phyloP scores from a whole-genome alignment of 2,797 vertebrate genomes.

The Manis javanica region DNA sequence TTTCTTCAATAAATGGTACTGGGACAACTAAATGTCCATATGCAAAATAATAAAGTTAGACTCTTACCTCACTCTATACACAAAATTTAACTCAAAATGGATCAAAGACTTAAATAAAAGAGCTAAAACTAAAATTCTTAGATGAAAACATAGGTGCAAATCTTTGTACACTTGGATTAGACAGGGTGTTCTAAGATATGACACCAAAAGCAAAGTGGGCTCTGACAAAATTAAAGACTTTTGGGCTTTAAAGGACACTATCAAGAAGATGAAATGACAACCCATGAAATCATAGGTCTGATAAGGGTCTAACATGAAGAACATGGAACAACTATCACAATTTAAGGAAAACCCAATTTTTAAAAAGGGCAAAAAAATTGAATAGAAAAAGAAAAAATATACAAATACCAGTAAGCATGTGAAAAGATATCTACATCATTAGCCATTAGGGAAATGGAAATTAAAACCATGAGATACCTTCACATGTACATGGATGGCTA shows the following conservation, averaged over 20 bases:
- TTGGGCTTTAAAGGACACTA: background rate
- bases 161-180: background rate
- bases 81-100: background rate
- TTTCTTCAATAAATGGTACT: background rate
- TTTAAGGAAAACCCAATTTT: background rate
- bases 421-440: background rate
- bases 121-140: background rate
- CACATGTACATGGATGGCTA: background rate
- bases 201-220: background rate
- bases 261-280: background rate
- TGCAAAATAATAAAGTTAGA: background rate
- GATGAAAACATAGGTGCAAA: background rate
- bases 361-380: background rate
- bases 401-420: background rate
- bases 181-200: background rate
- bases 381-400: conserved; percentile 5
- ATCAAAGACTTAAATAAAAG: background rate
- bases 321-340: background rate
- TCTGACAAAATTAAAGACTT: background rate
- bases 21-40: background rate
- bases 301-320: background rate
- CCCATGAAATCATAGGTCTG: background rate
- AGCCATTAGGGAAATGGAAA: background rate
- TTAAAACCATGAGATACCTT: background rate
- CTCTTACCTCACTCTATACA: background rate